Base-by-base conservation (phyloP, 2,113 vertebrate genomes). In the Phaetusa simplex region DNA sequence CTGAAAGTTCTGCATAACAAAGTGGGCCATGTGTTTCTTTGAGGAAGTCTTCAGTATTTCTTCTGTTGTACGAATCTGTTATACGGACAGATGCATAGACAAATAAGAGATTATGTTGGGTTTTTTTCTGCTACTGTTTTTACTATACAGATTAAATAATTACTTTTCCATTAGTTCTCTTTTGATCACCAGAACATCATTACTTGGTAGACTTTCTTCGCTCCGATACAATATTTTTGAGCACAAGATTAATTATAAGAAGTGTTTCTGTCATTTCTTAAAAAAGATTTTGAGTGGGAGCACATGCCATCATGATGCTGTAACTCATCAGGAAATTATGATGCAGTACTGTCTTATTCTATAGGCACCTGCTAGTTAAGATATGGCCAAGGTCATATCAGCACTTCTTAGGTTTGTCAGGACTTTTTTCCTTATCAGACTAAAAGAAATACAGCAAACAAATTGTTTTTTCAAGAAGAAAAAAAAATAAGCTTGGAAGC, bases 221-320 rank as follows among this genome's bases (percentile, higher is more conserved):
- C 34, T 89, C 53, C 78, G 81, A 90, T 82, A 91, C 81, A 97
- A 80, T 73, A 93, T 58, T 96, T 95, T 84, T 94, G 74, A 97
- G 73, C 47, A 96, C 87, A 95, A 94, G 80, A 95, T 95, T 82
- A 95, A 92, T 93, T 96, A 81, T 18, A 95, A 96, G 79, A 98
- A 91, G 91, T 83, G 77, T 92, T 97, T 97, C 92, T 95, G 93
- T 92, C 93, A 94, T 95, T 97, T 96, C 96, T 96, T 95, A 97
- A 97, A 98, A 97, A 96, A 97, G 96, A 96, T 79, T 96, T 55
- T 66, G 82, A 97, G 94, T 96, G 79, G 87, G 88, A 95, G 42
- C 94, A 89, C 70, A 95, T 94, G 93, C 77, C 96, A 97, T 94
- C 84, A 96, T 73, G 72, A 97, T 94, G 96, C 74, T 95, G 56